Conservation (phyloP, 2,888 invertebrate species). For the Aspidapion aeneum region DNA sequence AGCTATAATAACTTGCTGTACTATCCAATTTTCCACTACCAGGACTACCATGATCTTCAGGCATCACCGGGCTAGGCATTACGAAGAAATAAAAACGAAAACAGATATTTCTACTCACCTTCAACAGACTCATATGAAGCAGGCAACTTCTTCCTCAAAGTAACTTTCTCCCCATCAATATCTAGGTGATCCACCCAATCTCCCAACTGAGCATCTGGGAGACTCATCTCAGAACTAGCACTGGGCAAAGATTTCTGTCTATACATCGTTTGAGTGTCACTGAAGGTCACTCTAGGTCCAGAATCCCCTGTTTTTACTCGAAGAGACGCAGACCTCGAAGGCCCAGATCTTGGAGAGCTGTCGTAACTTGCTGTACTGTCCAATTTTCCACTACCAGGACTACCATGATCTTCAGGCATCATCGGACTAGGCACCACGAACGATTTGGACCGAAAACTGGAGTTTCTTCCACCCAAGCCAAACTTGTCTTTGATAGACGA, state of each 20-base stretch:
- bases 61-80: too few relatives aligned
- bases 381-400: slow-evolving; percentile 52
- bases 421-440: slow-evolving; percentile 70
- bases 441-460: slow-evolving; percentile 70
- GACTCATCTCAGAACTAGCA: slow-evolving; percentile 65
- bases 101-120: too few relatives aligned
- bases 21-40: too few relatives aligned
- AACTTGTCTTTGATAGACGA: slow-evolving; percentile 77
- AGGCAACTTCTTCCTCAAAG: slow-evolving; percentile 56
- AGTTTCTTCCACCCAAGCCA: slow-evolving; percentile 59
- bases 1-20: too few relatives aligned
- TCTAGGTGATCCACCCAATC: slow-evolving; percentile 62
- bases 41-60: too few relatives aligned
- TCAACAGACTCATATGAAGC: slow-evolving; percentile 43
- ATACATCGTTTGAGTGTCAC: slow-evolving; percentile 57
- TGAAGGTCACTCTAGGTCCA: slow-evolving; percentile 58
- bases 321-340: slow-evolving; percentile 68
- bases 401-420: slow-evolving; percentile 54
- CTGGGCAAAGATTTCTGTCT: slow-evolving; percentile 78
- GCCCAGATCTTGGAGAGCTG: slow-evolving; percentile 70
- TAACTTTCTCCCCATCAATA: slow-evolving; percentile 62
- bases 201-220: slow-evolving; percentile 51
- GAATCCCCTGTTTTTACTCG: slow-evolving; percentile 51
- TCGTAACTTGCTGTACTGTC: slow-evolving; percentile 54
- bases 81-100: too few relatives aligned